A percentile compares a stretch with the other conserved stretches of the same genome.
phyloP scores from a whole-genome alignment of 2,888 invertebrate genomes.

The Dastarcus helophoroides region DNA sequence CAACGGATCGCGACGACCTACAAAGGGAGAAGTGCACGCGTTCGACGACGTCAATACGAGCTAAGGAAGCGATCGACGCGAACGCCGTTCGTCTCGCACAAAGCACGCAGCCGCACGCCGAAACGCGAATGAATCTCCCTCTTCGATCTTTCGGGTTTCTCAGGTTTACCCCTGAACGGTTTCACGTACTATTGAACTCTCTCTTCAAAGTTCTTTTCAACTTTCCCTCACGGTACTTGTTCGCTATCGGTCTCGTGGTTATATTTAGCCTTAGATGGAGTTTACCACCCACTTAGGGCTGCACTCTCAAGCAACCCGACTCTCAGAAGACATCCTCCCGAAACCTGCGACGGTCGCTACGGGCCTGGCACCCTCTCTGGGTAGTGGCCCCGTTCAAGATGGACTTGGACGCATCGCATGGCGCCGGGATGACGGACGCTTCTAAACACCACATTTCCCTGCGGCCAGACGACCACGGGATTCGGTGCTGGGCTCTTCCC shows the following conservation, averaged over 20 bases:
- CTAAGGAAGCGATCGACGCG: conserved; percentile 13
- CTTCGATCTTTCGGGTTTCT: conserved; percentile 27
- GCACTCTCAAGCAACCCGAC: conserved; percentile 49
- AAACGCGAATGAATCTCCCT: conserved; percentile 19
- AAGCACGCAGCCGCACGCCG: conserved; percentile 12
- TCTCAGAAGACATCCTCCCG: conserved; percentile 34
- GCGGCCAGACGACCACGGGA: conserved; percentile 28
- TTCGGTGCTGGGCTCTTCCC: conserved; percentile 45
- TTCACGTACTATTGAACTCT: conserved; percentile 43
- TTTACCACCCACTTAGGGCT: conserved; percentile 48
- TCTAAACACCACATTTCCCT: conserved; percentile 41
- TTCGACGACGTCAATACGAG: conserved; percentile 16
- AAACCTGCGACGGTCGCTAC: conserved; percentile 32
- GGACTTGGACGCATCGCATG: conserved; percentile 37
- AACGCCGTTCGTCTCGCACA: conserved; percentile 10
- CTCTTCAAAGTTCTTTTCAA: conserved; percentile 29
- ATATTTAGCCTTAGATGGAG: conserved; percentile 44
- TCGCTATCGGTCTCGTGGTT: conserved; percentile 49
- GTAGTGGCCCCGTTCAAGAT: conserved; percentile 42
- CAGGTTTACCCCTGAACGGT: conserved; percentile 34
- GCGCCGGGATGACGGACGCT: conserved; percentile 29
- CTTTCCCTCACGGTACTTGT: conserved; percentile 42
- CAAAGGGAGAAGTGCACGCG: conserved; percentile 38
- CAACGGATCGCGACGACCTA: conserved; percentile 46
- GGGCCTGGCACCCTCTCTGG: conserved; percentile 45